Base-by-base conservation (phyloP, 2,888 invertebrate species). In the Chrysopilus asiliformis region DNA sequence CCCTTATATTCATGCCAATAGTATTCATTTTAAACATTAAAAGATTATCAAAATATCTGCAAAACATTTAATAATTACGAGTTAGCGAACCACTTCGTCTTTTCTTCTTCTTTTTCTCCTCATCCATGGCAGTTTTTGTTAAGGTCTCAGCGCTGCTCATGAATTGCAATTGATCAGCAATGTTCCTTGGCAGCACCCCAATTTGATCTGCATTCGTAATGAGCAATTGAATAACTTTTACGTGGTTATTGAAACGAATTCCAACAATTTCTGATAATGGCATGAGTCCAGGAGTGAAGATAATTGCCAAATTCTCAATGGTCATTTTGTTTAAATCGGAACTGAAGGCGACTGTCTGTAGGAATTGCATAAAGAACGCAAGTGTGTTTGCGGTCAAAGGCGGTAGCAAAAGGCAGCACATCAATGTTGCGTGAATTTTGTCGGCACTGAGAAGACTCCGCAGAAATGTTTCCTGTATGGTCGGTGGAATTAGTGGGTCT, bases 271-370 rank as follows among this genome's bases (percentile, higher is more conserved):
- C 75, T 34, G 76, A 76, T 9, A 79, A 63, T 0, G 86, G 86
- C 78, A 91, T 82, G 34, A 91, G 68, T 53, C 85, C 85, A 1
- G 90, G 90, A 1, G 85, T 79, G 56, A 91, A 67, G 18, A 90
- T 79, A 45, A 87, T 80, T 2, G 90, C 81, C 44, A 91, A 65
- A 64, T 91, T 91, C 34, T 76, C 76, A 1, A 75, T 65, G 48
- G 79, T 76, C 91, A 93, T 93, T 58, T 80, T 77, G 57, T 91
- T 91, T 32, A 70, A 67, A 32, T 71, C 68, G 34, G 78, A 74
- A 50, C 74, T 70, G 19, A 70, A 65, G 6, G 84, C 73, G 19
- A 91, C 50, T 1, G 54, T 53, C 30, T 53, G 40, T 0, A 59
- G 43, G 34, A 56, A 57, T 70, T 80, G 79, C 78, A 89, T 79